These are phyloP conservation scores for Gastrophysa polygoni DNA, from an alignment of 2,888 invertebrate genomes.

Conservation along the genomic window DNA sequence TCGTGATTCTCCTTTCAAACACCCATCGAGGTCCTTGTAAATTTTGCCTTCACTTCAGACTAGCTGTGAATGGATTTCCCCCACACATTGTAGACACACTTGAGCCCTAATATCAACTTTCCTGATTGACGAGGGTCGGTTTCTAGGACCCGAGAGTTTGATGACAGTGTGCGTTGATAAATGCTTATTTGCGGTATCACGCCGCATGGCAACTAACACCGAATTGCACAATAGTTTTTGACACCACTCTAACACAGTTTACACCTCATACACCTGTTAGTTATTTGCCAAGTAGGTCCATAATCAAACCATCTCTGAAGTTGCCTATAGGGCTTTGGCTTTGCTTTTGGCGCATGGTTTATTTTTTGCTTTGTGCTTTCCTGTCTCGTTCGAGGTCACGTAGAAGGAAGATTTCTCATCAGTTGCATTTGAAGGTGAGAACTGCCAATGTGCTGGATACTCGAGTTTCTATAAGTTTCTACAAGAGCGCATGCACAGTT, in stretches of 20 bases:
- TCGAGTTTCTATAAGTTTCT: background rate
- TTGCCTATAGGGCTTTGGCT: conserved; percentile 59
- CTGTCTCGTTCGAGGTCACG: conserved; percentile 18
- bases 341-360: conserved; percentile 44
- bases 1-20: conserved; percentile 1
- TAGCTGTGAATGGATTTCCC: background rate
- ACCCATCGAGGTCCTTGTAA: background rate
- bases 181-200: conserved; percentile 48
- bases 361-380: conserved; percentile 34
- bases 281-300: conserved; percentile 50
- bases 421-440: background rate
- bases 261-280: conserved; percentile 42
- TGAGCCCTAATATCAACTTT: background rate
- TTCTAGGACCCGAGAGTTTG: background rate
- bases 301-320: conserved; percentile 65
- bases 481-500: too few relatives aligned
- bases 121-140: conserved; percentile 2
- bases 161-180: background rate
- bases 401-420: background rate
- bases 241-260: conserved; percentile 44
- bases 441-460: background rate
- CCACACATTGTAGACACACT: conserved; percentile 24
- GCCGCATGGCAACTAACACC: conserved; percentile 56
- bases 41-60: background rate
- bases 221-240: conserved; percentile 41